These are phyloP conservation scores for Venusia cambrica DNA, from an alignment of 2,888 invertebrate species.

Conservation along the genomic window DNA sequence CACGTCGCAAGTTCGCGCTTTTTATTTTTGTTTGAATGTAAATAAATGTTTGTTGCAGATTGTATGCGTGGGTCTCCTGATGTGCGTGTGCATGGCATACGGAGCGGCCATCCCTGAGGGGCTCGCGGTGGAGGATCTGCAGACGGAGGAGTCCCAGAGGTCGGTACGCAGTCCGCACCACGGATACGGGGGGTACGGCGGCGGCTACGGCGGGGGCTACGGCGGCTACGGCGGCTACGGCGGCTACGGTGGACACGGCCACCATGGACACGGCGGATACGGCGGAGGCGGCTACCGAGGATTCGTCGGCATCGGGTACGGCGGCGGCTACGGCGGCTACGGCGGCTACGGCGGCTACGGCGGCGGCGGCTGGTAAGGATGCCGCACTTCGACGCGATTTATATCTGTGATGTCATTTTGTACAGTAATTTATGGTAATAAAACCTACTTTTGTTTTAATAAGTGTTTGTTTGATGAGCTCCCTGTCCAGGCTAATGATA, in stretches of 20 bases:
- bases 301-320: constrained; percentile 20
- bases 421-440: too few species aligned
- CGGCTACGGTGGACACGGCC: constrained; percentile 13
- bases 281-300: constrained; percentile 24
- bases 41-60: constrained; percentile 43
- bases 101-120: constrained; percentile 40
- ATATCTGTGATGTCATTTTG: too few species aligned
- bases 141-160: constrained; percentile 35
- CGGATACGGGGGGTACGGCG: too few species aligned
- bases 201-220: constrained; percentile 19
- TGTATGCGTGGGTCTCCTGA: constrained; percentile 40
- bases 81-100: constrained; percentile 49
- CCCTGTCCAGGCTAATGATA: too few species aligned
- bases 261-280: constrained; percentile 4
- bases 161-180: too few species aligned
- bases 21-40: background rate
- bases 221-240: constrained; percentile 1
- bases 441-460: too few species aligned
- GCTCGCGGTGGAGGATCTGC: constrained; percentile 25
- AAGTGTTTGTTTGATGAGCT: too few species aligned
- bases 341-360: constrained; percentile 26
- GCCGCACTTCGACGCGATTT: too few species aligned
- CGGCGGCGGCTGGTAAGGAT: constrained; percentile 18
- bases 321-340: constrained; percentile 21
- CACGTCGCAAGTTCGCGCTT: too few species aligned